These are phyloP conservation scores for Perizoma flavofasciatum DNA, from an alignment of 2,888 invertebrate genomes.

Conservation along the genomic window DNA sequence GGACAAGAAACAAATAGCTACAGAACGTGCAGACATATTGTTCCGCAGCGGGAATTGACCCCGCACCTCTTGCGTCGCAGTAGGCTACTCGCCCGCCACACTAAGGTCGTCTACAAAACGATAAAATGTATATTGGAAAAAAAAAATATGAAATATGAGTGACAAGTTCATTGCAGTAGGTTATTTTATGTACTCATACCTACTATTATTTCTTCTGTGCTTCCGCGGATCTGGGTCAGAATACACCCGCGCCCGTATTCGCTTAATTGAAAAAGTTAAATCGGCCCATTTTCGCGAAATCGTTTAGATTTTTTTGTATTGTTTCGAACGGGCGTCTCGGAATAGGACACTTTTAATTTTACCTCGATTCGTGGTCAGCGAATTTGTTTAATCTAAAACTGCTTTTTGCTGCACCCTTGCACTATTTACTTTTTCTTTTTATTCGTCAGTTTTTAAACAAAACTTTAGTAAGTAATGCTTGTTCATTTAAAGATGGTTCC, in stretches of 20 bases:
- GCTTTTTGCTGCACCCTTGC: conserved; percentile 5
- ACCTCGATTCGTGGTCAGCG: conserved; percentile 19
- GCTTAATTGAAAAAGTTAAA: conserved; percentile 79
- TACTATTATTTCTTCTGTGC: conserved; percentile 1
- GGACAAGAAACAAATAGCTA: too few species aligned
- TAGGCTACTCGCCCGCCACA: too few species aligned
- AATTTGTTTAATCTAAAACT: conserved; percentile 2
- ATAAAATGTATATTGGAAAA: too few species aligned
- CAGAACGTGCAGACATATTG: too few species aligned
- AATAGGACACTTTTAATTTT: conserved; percentile 38
- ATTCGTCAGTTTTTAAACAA: too few species aligned
- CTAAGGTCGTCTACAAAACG: too few species aligned
- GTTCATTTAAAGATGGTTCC: too few species aligned
- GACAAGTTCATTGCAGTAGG: too few species aligned
- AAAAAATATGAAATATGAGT: too few species aligned
- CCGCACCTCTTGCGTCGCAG: too few species aligned
- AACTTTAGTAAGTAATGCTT: too few species aligned
- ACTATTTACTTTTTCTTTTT: not conserved
- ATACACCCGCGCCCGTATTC: conserved; percentile 56
- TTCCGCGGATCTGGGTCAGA: conserved; percentile 54
- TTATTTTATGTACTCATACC: not conserved
- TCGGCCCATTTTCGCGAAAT: conserved; percentile 68
- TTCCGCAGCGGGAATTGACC: too few species aligned
- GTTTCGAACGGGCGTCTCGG: conserved; percentile 39
- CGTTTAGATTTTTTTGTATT: conserved; percentile 58